Base-by-base conservation (phyloP, 1,140 invertebrate genomes). In the Cydia amplana region DNA sequence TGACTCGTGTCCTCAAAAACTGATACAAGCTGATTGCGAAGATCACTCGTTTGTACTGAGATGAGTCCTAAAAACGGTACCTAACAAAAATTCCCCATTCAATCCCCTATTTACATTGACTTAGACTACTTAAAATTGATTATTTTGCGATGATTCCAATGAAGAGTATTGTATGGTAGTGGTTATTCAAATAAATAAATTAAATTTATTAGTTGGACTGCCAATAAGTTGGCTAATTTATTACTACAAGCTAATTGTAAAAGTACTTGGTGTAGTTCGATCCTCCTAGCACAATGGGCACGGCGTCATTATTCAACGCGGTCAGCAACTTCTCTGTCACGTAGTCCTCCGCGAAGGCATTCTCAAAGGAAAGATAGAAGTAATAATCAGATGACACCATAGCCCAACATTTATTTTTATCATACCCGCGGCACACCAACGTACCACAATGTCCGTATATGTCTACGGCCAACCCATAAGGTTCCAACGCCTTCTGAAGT, bases 341-440 rank as follows among this genome's bases (percentile, higher is more conserved):
- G 83, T 96, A 96, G 86, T 95, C 95, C 74, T 93, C 87, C 75
- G 92, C 91, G 46, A 94, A 89, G 20, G 94, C 94, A 86, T 96
- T 96, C 85, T 96, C 96, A 72, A 96, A 95, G 0, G 96, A 93
- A 73, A 96, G 83, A 83, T 96, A 96, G 82, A 96, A 96, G 76
- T 93, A 95, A 85, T 96, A 96, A 49, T 93, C 80, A 2, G 87
- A 90, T 9, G 90, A 84, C 18, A 95, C 77, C 28, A 90, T 82
- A 0, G 77, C 73, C 75, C 93, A 91, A 72, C 94, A 94, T 49
- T 89, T 82, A 0, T 83, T 77, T 63, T 80, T 73, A 3, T 74
- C 5, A n/a, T 85, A 60, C 65, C 72, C 80, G 0, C 86, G 80
- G 80, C 94, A 94, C 2, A 80, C 79, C 0, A 90, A 75, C 0